phyloP scores from a whole-genome alignment of 2,113 vertebrate genomes.

The Edolisoma coerulescens region DNA sequence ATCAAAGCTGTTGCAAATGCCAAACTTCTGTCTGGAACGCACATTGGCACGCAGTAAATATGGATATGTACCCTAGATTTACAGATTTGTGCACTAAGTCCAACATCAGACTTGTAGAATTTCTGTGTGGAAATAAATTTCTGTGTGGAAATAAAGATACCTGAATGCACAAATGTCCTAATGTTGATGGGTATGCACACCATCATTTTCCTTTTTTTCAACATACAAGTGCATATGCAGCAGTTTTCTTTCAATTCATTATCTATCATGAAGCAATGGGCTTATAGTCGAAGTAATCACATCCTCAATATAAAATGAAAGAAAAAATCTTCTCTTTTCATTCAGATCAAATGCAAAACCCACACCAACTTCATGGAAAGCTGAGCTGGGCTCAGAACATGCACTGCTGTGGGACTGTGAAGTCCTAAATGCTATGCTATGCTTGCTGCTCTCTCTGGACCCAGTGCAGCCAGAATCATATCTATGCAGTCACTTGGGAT shows the following conservation, averaged over 20 bases:
- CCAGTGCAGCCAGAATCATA: background rate
- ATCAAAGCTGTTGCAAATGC: background rate
- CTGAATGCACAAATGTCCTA: background rate
- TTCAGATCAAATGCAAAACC: background rate
- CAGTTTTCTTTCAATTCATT: background rate
- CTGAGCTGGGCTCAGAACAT: background rate
- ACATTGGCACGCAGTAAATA: background rate
- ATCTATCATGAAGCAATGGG: background rate
- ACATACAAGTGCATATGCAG: background rate
- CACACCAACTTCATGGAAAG: background rate
- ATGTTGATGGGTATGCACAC: background rate
- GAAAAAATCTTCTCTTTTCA: background rate
- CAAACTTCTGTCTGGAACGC: background rate
- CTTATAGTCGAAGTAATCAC: background rate
- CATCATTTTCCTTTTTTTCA: background rate
- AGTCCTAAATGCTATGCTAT: background rate
- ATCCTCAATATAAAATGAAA: background rate
- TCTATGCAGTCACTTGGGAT: background rate
- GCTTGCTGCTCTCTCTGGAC: background rate
- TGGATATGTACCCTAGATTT: background rate
- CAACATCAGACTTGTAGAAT: background rate
- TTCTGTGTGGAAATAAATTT: background rate
- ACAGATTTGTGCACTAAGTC: background rate
- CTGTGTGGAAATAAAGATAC: rapidly evolving
- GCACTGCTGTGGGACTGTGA: background rate